A percentile compares a stretch with the other conserved stretches of the same genome.
These are phyloP conservation scores for Bombyx huttoni DNA, from an alignment of 2,888 invertebrate genomes.

Conservation along the genomic window DNA sequence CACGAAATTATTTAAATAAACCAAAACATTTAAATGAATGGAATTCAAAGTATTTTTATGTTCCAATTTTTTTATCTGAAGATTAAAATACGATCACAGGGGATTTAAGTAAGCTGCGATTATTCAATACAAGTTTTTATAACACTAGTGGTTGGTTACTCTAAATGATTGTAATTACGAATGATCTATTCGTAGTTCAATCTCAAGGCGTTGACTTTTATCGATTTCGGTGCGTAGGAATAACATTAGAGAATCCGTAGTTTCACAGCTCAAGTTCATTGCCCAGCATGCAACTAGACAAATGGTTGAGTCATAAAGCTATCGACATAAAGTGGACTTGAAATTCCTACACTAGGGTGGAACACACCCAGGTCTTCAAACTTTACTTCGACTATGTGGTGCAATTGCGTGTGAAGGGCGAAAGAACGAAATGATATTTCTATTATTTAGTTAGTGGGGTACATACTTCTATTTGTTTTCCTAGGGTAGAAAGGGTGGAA, in stretches of 20 bases:
- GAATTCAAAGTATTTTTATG: no score
- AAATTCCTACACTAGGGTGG: conserved; percentile 21
- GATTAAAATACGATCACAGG: no score
- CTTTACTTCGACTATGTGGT: conserved; percentile 5
- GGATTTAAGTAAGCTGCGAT: no score
- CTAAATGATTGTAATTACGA: no score
- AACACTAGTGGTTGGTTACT: no score
- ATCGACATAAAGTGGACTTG: conserved; percentile 32
- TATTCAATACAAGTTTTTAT: no score
- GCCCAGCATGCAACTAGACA: conserved; percentile 29
- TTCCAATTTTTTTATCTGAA: no score
- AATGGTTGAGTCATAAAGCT: conserved; percentile 29
- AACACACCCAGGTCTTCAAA: conserved; percentile 14
- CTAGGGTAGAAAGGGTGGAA: no score
- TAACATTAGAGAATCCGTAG: neutral
- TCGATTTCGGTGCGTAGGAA: neutral
- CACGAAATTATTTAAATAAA: neutral
- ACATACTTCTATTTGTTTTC: no score
- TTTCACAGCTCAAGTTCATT: conserved; percentile 15
- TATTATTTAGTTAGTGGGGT: neutral
- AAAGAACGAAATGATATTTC: neutral
- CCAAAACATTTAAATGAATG: neutral
- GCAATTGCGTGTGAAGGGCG: neutral
- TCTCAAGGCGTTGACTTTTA: neutral
- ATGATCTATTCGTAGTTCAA: neutral